Evolutionary conservation across 2,888 invertebrate genomes (phyloP).

Genomic region (Maniola hyperantus): DNA sequence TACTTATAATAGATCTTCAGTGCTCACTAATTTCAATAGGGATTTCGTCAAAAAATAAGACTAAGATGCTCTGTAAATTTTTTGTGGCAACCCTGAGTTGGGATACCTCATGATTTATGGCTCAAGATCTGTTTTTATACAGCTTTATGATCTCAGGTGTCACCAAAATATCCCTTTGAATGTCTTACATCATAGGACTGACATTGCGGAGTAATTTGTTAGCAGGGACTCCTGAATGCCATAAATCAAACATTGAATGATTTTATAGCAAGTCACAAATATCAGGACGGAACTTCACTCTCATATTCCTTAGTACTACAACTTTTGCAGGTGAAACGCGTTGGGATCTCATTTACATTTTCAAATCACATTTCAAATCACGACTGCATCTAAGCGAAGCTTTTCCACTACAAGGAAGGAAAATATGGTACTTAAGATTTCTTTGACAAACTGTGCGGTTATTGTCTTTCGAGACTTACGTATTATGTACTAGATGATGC

Average conservation of each 20-base stretch:
- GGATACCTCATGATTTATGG: slow-evolving; percentile 1
- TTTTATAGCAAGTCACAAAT: neutral
- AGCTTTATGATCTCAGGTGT: slow-evolving; percentile 11
- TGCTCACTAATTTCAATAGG: no score
- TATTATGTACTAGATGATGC: neutral
- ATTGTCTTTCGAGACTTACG: slow-evolving; percentile 4
- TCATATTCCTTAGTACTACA: neutral
- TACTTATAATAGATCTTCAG: no score
- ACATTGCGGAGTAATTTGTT: slow-evolving; percentile 5
- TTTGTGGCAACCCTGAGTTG: neutral
- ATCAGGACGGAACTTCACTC: neutral
- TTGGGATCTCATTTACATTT: slow-evolving; percentile 8
- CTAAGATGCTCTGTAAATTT: neutral
- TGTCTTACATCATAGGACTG: neutral
- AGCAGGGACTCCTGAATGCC: neutral
- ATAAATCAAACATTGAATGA: slow-evolving; percentile 8
- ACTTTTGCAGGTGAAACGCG: slow-evolving; percentile 1
- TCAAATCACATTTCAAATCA: neutral
- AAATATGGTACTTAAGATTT: slow-evolving; percentile 8
- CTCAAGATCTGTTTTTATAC: slow-evolving; percentile 8
- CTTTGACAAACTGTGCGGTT: slow-evolving; percentile 3
- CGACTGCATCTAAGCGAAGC: neutral
- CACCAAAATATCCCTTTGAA: slow-evolving; percentile 7
- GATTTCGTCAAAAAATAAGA: neutral
- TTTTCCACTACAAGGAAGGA: neutral